phyloP scores from a whole-genome alignment of 2,113 vertebrate genomes.

The Sciurus niger region DNA sequence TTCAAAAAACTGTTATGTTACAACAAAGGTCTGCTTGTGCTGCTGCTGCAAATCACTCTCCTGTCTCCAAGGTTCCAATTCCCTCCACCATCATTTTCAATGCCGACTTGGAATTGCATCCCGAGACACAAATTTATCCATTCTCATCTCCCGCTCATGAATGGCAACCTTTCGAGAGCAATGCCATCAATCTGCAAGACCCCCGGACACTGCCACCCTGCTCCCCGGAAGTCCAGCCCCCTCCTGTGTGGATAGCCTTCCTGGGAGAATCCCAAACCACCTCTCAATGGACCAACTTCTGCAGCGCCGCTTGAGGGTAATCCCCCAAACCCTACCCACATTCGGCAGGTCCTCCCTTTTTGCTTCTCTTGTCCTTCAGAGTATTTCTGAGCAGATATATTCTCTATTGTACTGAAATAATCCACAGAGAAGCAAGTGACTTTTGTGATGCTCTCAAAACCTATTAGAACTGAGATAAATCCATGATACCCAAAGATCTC shows the following conservation, averaged over 20 bases:
- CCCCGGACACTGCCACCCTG: neutral
- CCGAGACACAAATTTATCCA: neutral
- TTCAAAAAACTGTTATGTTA: slow-evolving; percentile 62
- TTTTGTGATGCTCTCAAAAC: neutral
- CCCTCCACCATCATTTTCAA: neutral
- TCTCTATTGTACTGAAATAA: neutral
- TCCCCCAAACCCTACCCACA: neutral
- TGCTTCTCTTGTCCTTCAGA: neutral
- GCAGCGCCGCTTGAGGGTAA: fast-evolving
- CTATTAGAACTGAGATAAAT: neutral
- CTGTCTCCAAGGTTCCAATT: neutral
- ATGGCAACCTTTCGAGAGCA: neutral
- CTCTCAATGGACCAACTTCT: neutral
- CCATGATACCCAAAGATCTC: neutral
- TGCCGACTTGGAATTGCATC: neutral
- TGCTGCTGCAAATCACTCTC: neutral
- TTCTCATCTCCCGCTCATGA: neutral
- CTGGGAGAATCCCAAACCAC: neutral
- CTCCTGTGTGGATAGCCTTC: neutral
- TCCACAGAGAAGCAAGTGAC: neutral
- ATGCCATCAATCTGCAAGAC: neutral
- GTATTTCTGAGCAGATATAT: neutral
- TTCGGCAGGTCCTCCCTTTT: neutral
- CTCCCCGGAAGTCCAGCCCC: neutral
- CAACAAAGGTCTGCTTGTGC: neutral